Conservation (phyloP, 2,888 invertebrate species). For the Dicyrtoma fusca region DNA sequence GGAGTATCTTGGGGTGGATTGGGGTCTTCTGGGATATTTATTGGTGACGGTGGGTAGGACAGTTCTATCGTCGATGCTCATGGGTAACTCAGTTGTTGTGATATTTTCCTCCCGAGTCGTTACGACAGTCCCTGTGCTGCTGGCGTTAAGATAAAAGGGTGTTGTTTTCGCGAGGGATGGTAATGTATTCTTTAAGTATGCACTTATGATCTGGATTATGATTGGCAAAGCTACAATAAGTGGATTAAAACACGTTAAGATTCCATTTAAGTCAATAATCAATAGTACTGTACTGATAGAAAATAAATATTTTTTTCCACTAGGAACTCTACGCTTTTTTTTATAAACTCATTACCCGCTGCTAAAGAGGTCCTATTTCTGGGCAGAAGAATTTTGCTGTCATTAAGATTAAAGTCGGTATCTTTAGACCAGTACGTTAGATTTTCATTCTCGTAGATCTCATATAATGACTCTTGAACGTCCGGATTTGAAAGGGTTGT, state of each 20-base stretch:
- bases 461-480: conserved; percentile 45
- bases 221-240: conserved; percentile 45
- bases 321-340: too few relatives aligned
- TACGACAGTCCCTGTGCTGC: not conserved
- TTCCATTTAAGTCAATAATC: not conserved
- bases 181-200: conserved; percentile 42
- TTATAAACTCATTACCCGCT: conserved; percentile 42
- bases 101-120: not conserved
- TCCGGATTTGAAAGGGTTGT: conserved; percentile 37
- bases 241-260: not conserved
- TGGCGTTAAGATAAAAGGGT: conserved; percentile 36
- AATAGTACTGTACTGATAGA: not conserved
- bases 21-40: not conserved
- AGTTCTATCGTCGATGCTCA: not conserved
- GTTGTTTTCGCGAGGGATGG: conserved; percentile 47
- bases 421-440: conserved; percentile 48
- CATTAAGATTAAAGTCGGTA: conserved; percentile 44
- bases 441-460: conserved; percentile 53
- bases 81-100: not conserved
- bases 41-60: not conserved
- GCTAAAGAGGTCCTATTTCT: conserved; percentile 45
- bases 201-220: conserved; percentile 44
- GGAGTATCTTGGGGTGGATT: not conserved
- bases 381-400: conserved; percentile 39
- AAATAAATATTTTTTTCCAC: too few relatives aligned